Conservation (phyloP, 2,113 vertebrate genomes). For the Rhodinocichla rosea region DNA sequence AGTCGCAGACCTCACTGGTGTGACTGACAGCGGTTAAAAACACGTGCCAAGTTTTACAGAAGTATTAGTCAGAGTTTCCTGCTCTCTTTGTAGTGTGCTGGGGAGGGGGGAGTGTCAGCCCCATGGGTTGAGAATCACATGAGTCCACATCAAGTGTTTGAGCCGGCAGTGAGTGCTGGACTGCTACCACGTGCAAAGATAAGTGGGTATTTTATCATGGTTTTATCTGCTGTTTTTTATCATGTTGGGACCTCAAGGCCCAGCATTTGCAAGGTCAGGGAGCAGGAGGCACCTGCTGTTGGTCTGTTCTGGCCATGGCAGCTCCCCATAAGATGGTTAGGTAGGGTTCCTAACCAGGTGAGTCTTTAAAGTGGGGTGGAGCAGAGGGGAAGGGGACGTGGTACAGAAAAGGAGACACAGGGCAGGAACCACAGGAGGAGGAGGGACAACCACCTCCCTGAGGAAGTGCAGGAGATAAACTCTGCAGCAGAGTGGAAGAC, state of each 20-base stretch:
- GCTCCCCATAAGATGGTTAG: not conserved
- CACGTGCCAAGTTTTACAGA: accelerated
- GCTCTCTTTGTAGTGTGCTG: not conserved
- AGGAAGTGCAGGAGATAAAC: not conserved
- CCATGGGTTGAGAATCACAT: not conserved
- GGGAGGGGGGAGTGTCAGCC: not conserved
- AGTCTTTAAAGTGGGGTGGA: not conserved
- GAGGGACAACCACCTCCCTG: not conserved
- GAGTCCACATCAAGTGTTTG: not conserved
- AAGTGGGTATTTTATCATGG: not conserved
- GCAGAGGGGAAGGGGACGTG: not conserved
- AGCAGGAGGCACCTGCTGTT: not conserved
- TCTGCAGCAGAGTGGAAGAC: not conserved
- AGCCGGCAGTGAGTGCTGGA: not conserved
- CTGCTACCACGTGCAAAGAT: not conserved
- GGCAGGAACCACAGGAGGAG: not conserved
- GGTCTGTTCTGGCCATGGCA: not conserved
- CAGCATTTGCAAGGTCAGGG: not conserved
- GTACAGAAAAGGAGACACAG: not conserved
- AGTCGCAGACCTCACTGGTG: not conserved
- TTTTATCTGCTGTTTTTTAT: not conserved
- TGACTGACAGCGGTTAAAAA: not conserved
- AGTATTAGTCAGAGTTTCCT: not conserved
- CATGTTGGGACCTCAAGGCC: not conserved
- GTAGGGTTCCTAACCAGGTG: not conserved